phyloP scores from a whole-genome alignment of 1,140 invertebrate genomes.

The Trissolcus basalis region DNA sequence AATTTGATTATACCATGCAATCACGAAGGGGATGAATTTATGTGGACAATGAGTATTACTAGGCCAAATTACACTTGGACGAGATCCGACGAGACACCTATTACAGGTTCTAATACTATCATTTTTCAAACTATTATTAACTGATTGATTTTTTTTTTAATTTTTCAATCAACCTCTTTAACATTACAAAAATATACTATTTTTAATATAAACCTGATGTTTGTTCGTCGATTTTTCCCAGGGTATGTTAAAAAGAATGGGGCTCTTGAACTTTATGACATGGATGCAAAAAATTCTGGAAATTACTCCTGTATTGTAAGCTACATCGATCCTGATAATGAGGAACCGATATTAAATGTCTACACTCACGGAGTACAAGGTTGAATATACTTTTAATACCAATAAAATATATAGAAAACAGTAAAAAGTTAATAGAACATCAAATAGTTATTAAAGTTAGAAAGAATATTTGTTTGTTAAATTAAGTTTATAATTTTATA shows the following conservation, averaged over 20 bases:
- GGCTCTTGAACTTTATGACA: conserved; percentile 62
- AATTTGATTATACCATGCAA: conserved; percentile 66
- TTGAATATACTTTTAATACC: conserved; percentile 10
- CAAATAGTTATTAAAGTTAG: no score
- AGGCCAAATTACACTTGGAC: conserved; percentile 67
- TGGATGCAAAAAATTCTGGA: conserved; percentile 64
- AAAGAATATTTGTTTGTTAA: no score
- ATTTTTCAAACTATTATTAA: no score
- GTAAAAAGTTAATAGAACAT: no score
- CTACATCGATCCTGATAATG: conserved; percentile 68
- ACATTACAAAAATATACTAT: not conserved
- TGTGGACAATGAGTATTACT: conserved; percentile 63
- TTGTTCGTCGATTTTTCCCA: conserved; percentile 31
- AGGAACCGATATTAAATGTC: conserved; percentile 61
- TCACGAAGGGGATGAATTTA: conserved; percentile 61
- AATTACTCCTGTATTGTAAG: conserved; percentile 68
- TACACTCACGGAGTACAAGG: conserved; percentile 64
- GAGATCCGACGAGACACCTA: conserved; percentile 57
- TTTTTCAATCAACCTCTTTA: conserved; percentile 12
- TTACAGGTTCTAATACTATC: conserved; percentile 52
- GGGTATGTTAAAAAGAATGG: conserved; percentile 64
- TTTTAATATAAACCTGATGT: not conserved
- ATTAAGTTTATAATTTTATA: no score
- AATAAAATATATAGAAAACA: no score
- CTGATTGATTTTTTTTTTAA: not conserved